phyloP scores from a whole-genome alignment of 2,888 invertebrate species.

The Chromoteleia sp. region DNA sequence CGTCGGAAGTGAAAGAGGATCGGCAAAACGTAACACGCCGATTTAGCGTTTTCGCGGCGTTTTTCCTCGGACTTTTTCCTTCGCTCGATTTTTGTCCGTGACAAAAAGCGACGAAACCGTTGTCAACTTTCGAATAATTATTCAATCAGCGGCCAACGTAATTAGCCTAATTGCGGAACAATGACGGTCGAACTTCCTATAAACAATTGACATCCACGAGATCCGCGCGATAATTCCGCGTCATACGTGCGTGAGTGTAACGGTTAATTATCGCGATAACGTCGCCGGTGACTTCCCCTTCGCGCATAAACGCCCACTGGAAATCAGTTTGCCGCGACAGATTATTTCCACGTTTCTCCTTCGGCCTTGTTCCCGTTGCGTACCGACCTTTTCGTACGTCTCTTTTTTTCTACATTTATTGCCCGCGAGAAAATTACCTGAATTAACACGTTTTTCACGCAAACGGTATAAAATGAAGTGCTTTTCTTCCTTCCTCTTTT shows the following conservation, averaged over 20 bases:
- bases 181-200: conserved; percentile 37
- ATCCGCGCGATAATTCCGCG: conserved; percentile 47
- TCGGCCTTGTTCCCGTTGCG: conserved; percentile 64
- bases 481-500: too few species aligned
- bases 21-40: too few species aligned
- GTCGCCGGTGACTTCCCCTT: conserved; percentile 54
- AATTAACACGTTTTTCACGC: conserved; percentile 1
- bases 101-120: too few species aligned
- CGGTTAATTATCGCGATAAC: conserved; percentile 66
- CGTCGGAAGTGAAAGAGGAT: too few species aligned
- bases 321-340: conserved; percentile 62
- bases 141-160: conserved; percentile 1
- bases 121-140: conserved; percentile 10
- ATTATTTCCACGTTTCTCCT: conserved; percentile 67
- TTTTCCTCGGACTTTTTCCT: too few species aligned
- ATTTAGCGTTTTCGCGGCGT: too few species aligned
- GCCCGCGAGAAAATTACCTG: conserved; percentile 9
- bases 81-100: too few species aligned
- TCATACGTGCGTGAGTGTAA: conserved; percentile 45
- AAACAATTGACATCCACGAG: conserved; percentile 61
- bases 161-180: conserved; percentile 33
- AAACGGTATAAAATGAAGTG: too few species aligned
- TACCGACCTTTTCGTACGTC: conserved; percentile 19
- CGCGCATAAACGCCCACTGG: conserved; percentile 47
- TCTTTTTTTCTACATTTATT: conserved; percentile 18